phyloP scores from a whole-genome alignment of 2,888 invertebrate genomes.

The Protonemura montana region DNA sequence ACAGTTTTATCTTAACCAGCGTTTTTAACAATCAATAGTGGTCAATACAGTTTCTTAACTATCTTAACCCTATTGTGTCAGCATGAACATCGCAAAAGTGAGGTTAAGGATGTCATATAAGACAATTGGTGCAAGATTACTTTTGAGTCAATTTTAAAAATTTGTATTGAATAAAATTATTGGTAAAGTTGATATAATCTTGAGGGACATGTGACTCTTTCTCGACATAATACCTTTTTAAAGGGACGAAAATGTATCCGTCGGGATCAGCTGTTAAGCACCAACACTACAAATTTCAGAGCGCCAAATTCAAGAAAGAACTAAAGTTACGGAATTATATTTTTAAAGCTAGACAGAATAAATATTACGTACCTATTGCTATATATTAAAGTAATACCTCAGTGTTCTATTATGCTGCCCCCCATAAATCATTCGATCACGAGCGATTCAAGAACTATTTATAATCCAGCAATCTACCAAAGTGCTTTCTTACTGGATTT shows the following conservation, averaged over 20 bases:
- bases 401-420: too few species aligned
- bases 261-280: background rate
- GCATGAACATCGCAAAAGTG: background rate
- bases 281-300: background rate
- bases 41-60: too few species aligned
- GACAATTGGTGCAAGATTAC: background rate
- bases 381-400: too few species aligned
- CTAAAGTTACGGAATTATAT: too few species aligned
- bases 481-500: too few species aligned
- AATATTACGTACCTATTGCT: too few species aligned
- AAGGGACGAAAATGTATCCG: background rate
- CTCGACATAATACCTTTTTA: background rate
- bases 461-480: too few species aligned
- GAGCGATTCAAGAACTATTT: too few species aligned
- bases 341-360: too few species aligned
- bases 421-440: too few species aligned
- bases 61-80: slow-evolving; percentile 7
- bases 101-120: background rate
- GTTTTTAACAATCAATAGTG: too few species aligned
- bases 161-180: background rate
- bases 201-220: background rate
- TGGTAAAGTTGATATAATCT: background rate
- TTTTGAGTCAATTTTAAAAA: background rate
- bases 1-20: too few species aligned
- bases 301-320: background rate